A percentile compares a stretch with the other conserved stretches of the same genome.
phyloP scores from a whole-genome alignment of 2,113 vertebrate species.

The Callaeas wilsoni region DNA sequence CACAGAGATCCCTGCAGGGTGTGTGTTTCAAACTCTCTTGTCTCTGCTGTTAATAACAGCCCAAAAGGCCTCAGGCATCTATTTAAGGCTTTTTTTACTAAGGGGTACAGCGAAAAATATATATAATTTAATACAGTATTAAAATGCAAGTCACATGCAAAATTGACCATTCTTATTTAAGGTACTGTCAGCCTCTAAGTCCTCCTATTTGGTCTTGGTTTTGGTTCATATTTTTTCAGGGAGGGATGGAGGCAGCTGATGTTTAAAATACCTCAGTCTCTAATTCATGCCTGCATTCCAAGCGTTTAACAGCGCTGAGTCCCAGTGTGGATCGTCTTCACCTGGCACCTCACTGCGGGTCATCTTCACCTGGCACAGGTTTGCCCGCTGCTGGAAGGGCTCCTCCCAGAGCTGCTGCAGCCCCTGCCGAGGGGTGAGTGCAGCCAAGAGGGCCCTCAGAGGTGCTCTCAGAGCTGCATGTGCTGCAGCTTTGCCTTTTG shows the following conservation, averaged over 20 bases:
- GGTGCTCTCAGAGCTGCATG: background rate
- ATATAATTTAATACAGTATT: background rate
- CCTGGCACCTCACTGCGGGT: too few species aligned
- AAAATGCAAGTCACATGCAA: background rate
- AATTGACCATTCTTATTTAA: background rate
- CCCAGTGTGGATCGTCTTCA: background rate
- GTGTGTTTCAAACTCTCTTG: conserved; percentile 23
- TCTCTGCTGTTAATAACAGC: conserved; percentile 8
- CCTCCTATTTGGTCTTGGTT: background rate
- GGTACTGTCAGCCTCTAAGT: background rate
- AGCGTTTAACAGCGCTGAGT: background rate
- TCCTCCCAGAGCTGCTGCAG: too few species aligned
- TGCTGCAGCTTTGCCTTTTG: background rate
- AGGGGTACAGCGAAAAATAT: background rate
- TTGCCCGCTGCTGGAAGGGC: background rate
- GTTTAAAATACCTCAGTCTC: background rate
- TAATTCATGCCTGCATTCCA: background rate
- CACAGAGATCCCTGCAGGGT: conserved; percentile 17
- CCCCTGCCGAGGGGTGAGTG: background rate
- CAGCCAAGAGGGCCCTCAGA: background rate
- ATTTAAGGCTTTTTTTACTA: background rate
- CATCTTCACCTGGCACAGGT: background rate
- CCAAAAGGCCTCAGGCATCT: conserved; percentile 3
- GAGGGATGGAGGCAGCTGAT: background rate
- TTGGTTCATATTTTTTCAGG: background rate